Evolutionary conservation across 1,140 invertebrate genomes (phyloP).

Genomic region (Saccostrea cuccullata): DNA sequence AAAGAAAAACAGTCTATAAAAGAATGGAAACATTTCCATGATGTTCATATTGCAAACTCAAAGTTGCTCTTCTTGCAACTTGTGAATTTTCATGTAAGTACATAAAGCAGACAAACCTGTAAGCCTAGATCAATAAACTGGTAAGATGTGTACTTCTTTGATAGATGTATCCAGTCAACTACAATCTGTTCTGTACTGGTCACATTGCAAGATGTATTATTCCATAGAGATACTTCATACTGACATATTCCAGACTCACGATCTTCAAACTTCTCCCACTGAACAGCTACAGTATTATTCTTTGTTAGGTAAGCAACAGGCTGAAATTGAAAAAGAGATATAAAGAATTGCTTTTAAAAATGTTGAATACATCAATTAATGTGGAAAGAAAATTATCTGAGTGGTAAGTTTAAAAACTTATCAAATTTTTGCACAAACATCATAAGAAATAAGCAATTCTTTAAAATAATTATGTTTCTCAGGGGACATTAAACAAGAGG

Average conservation of each 20-base stretch:
- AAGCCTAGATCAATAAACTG: constrained; percentile 60
- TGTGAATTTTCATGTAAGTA: no score
- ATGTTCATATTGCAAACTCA: no score
- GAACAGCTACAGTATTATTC: constrained; percentile 46
- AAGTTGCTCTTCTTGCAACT: no score
- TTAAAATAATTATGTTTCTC: no score
- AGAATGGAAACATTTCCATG: no score
- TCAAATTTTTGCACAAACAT: no score
- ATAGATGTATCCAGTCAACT: constrained; percentile 52
- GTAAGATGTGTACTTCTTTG: constrained; percentile 54
- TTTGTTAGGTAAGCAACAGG: constrained; percentile 56
- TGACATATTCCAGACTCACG: constrained; percentile 59
- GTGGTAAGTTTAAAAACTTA: no score
- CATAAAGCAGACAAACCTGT: constrained; percentile 39
- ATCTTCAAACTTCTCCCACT: constrained; percentile 64
- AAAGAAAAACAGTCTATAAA: not conserved
- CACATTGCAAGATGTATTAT: constrained; percentile 50
- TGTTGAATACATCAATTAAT: not conserved
- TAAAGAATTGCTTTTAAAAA: not conserved
- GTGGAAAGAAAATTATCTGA: no score
- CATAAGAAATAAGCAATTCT: no score
- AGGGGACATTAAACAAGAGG: no score
- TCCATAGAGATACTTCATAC: constrained; percentile 56
- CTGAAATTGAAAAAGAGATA: constrained; percentile 50
- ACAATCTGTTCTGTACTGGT: constrained; percentile 24